These are phyloP conservation scores for Cremastinae sp. DNA, from an alignment of 2,888 invertebrate species.

Conservation along the genomic window DNA sequence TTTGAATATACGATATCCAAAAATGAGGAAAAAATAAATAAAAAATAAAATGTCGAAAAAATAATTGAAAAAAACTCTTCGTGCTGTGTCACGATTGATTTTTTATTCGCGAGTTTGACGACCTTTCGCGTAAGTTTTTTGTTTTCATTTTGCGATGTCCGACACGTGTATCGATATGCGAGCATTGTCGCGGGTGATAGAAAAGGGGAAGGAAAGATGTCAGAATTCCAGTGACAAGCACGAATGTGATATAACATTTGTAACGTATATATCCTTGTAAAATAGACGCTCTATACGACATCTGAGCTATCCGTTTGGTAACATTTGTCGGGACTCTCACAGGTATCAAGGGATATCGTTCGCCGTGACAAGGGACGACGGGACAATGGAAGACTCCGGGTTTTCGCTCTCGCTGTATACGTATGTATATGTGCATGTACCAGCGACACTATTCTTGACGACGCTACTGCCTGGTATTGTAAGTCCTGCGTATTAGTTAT, in stretches of 20 bases:
- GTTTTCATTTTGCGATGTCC: neutral
- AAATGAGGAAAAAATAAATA: neutral
- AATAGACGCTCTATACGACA: constrained; percentile 13
- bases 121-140: neutral
- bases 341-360: constrained; percentile 60
- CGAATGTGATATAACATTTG: constrained; percentile 4
- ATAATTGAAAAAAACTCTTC: no score
- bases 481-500: constrained; percentile 33
- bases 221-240: neutral
- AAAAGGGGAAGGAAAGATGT: constrained; percentile 9
- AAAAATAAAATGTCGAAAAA: no score
- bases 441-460: constrained; percentile 22
- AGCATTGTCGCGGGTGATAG: neutral
- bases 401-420: constrained; percentile 57
- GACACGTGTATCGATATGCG: constrained; percentile 10
- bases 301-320: constrained; percentile 64
- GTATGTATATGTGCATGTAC: no score
- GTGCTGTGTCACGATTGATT: no score
- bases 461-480: constrained; percentile 12
- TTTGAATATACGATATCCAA: neutral
- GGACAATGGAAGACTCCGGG: constrained; percentile 69
- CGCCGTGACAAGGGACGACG: constrained; percentile 70
- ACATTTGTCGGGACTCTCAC: constrained; percentile 64
- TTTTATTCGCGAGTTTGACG: neutral
- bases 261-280: neutral